phyloP scores from a whole-genome alignment of 2,113 vertebrate genomes.

The Ammodytes dubius region DNA sequence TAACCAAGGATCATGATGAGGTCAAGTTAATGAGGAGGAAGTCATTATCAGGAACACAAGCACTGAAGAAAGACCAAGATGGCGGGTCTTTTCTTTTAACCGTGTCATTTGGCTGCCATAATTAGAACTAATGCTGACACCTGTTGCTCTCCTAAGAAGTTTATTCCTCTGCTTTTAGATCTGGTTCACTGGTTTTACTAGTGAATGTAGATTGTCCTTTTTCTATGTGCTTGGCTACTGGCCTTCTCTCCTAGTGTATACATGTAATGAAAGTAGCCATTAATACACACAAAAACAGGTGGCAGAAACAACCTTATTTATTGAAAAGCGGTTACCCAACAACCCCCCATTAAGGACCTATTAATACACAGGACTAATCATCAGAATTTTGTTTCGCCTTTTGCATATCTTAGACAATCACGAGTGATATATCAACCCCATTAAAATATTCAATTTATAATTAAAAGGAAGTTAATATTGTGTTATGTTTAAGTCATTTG shows the following conservation, averaged over 20 bases:
- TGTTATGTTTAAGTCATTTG: neutral
- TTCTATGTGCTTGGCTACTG: neutral
- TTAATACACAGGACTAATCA: neutral
- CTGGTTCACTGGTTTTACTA: neutral
- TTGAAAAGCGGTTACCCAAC: too few relatives aligned
- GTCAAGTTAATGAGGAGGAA: constrained; percentile 32
- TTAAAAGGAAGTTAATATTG: neutral
- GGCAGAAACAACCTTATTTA: neutral
- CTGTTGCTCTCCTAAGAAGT: constrained; percentile 22
- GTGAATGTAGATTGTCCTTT: neutral
- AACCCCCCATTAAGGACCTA: neutral
- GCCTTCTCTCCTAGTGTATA: neutral
- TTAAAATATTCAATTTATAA: neutral
- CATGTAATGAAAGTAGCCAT: too few relatives aligned
- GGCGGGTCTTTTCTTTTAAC: neutral
- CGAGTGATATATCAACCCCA: neutral
- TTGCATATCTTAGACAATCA: neutral
- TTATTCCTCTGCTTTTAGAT: neutral
- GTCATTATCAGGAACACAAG: constrained; percentile 33
- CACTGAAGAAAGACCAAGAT: constrained; percentile 5
- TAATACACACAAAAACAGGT: neutral
- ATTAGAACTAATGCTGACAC: constrained; percentile 26
- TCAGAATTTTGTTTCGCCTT: neutral
- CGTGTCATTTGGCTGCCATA: constrained; percentile 37
- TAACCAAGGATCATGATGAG: constrained; percentile 54